Percentiles rank a stretch among this genome's conserved stretches.
phyloP scores from a whole-genome alignment of 2,888 invertebrate species.

The Hydropsyche betteni region DNA sequence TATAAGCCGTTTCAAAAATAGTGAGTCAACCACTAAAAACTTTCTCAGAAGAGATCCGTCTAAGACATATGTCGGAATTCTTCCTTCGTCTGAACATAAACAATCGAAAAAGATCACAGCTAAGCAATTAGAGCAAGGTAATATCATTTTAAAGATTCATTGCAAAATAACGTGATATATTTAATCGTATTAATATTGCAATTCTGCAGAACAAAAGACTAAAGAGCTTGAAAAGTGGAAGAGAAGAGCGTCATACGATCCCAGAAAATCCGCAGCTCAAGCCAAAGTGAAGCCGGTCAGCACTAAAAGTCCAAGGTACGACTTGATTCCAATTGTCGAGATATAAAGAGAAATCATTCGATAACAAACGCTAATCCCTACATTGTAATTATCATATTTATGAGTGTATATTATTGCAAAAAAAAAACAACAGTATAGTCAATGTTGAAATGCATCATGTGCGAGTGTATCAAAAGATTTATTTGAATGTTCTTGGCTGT shows the following conservation, averaged over 20 bases:
- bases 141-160: background rate
- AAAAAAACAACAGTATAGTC: too few relatives aligned
- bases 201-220: constrained; percentile 66
- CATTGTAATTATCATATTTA: too few relatives aligned
- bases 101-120: constrained; percentile 57
- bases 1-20: constrained; percentile 69
- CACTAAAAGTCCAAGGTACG: constrained; percentile 59
- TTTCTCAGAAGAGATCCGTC: constrained; percentile 68
- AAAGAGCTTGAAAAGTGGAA: constrained; percentile 96
- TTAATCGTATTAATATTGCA: constrained; percentile 38
- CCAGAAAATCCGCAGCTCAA: constrained; percentile 67
- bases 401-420: too few relatives aligned
- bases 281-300: constrained; percentile 56
- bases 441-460: background rate
- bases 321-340: too few relatives aligned
- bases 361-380: too few relatives aligned
- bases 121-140: constrained; percentile 63
- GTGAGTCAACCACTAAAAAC: constrained; percentile 60
- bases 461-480: constrained; percentile 2
- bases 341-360: too few relatives aligned
- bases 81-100: constrained; percentile 53
- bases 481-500: constrained; percentile 28
- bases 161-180: background rate
- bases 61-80: constrained; percentile 62
- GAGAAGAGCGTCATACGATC: constrained; percentile 93